Evolutionary conservation across 30 jellyfish, hydroid and myxozoan species (phyloP).

Genomic region (Catostylus mosaicus): DNA sequence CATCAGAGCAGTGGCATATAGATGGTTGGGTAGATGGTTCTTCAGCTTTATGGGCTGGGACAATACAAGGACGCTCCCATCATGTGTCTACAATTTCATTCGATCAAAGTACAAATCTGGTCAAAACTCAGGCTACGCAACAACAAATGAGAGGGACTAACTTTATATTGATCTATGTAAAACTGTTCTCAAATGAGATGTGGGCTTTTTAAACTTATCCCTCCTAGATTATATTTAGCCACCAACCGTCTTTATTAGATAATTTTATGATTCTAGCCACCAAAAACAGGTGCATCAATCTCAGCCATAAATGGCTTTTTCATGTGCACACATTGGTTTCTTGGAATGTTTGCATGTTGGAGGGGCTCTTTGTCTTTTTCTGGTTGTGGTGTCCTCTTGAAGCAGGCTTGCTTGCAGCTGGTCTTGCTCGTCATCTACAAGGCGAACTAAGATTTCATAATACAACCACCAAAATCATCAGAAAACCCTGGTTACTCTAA

Average conservation of each 20-base stretch:
- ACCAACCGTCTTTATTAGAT: background rate
- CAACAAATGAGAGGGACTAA: background rate
- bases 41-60: constrained; percentile 36
- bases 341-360: background rate
- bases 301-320: background rate
- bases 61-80: constrained; percentile 39
- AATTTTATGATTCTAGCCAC: background rate
- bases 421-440: no score
- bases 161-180: no score
- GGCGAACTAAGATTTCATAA: background rate
- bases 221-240: background rate
- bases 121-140: constrained; percentile 6
- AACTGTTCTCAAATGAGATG: no score
- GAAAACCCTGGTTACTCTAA: background rate
- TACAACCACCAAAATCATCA: background rate
- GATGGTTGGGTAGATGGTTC: constrained; percentile 43
- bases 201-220: background rate
- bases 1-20: constrained; percentile 45
- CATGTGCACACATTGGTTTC: background rate
- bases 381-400: background rate
- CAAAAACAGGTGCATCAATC: no score
- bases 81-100: constrained; percentile 44
- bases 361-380: background rate
- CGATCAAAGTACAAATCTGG: constrained; percentile 5
- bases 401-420: background rate